Base-by-base conservation (phyloP, 2,113 vertebrate species). In the Nothoprocta perdicaria region DNA sequence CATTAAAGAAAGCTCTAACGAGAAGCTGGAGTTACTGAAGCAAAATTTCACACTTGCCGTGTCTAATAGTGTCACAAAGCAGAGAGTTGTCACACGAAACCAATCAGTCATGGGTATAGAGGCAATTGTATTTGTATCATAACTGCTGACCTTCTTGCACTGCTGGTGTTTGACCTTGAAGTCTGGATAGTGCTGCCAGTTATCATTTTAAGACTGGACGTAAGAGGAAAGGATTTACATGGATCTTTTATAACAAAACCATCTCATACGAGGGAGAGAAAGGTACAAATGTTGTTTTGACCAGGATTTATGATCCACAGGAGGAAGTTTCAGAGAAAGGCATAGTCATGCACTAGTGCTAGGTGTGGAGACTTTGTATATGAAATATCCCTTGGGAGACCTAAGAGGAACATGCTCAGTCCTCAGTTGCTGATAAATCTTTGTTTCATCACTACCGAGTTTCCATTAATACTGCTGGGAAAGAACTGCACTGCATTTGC, bases 11-110 rank as follows among this genome's bases (percentile, higher is more conserved):
- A 84, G 67, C 35, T 62, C n/a, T 55, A 90, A 46, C 0, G 10
- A 89, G 81, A 67, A 35, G 50, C 71, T 90, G 86, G 58, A 88
- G 45, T 58, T 71, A 50, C n/a, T 65, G 81, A 88, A 84, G 80
- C 38, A 79, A 33, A 91, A 88, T 88, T 92, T 90, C 72, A 58
- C 63, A 50, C 45, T 90, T 0, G 0, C 33, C 86, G 43, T 92
- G 57, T 72, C 61, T 91, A 48, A 60, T 15, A 3, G 45, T 61
- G 78, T 91, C 84, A 88, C 1, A 3, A 89, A 73, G 62, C 33
- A 63, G 74, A 75, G 72, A 84, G 45, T 12, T 94, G 52, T 55
- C 88, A 95, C 75, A 92, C 0, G 0, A 48, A 84, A 71, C 75
- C 75, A 40, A 45, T 80, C 78, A 79, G 89, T 89, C 79, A 52